Evolutionary conservation across 2,888 invertebrate genomes (phyloP).

Genomic region (Tineola bisselliella): DNA sequence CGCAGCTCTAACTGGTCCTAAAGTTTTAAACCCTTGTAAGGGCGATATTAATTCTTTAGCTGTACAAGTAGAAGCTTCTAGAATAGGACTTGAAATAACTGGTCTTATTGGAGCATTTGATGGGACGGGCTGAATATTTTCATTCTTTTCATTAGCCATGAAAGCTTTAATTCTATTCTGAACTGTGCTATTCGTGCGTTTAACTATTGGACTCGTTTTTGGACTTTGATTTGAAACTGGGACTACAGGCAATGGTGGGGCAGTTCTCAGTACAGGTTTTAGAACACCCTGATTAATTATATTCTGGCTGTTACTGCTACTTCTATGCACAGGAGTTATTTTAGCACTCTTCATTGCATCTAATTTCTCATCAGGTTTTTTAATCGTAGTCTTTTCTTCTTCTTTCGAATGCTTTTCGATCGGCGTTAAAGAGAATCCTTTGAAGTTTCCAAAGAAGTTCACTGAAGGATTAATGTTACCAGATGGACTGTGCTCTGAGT

Average conservation of each 20-base stretch:
- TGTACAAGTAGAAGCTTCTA: conserved; percentile 83
- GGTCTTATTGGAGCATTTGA: conserved; percentile 76
- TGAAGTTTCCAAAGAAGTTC: conserved; percentile 86
- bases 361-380: conserved; percentile 20
- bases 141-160: conserved; percentile 48
- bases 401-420: conserved; percentile 56
- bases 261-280: conserved; percentile 63
- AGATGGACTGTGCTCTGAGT: conserved; percentile 55
- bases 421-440: conserved; percentile 83
- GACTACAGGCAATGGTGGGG: conserved; percentile 73
- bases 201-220: conserved; percentile 42
- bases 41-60: conserved; percentile 78
- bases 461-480: conserved; percentile 57
- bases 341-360: conserved; percentile 59
- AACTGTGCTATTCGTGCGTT: conserved; percentile 49
- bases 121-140: conserved; percentile 39
- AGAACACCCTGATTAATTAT: conserved; percentile 39
- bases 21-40: conserved; percentile 67
- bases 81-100: conserved; percentile 82
- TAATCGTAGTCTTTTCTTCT: conserved; percentile 23
- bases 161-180: conserved; percentile 57
- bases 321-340: conserved; percentile 58
- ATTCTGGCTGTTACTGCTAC: conserved; percentile 47
- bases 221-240: conserved; percentile 41
- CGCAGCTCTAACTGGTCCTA: conserved; percentile 69